A percentile compares a stretch with the other conserved stretches of the same genome.
These are phyloP conservation scores for Loriculus beryllinus DNA, from an alignment of 2,797 vertebrate genomes.

Conservation along the genomic window DNA sequence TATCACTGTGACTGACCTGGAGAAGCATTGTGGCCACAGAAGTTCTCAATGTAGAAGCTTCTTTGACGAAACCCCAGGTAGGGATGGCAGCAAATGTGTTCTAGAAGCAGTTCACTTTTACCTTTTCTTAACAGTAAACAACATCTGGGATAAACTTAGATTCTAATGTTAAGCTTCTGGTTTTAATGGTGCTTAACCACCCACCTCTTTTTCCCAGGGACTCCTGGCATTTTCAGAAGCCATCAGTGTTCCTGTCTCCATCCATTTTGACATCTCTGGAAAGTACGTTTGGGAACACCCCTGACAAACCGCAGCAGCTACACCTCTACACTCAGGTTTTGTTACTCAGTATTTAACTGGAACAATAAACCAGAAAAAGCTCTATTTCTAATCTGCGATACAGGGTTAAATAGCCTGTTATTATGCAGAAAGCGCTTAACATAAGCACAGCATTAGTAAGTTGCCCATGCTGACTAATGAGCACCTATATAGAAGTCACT, in stretches of 20 bases:
- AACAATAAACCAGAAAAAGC: neutral
- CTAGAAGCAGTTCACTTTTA: neutral
- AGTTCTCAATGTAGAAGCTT: neutral
- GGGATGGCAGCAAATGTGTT: neutral
- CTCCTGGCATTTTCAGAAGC: slow-evolving; percentile 87
- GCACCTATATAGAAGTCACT: neutral
- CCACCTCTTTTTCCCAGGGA: slow-evolving; percentile 75
- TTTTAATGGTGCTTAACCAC: neutral
- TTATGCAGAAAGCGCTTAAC: neutral
- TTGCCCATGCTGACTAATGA: neutral
- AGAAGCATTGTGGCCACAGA: fast-evolving
- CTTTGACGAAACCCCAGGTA: neutral
- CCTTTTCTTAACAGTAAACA: neutral
- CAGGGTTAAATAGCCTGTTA: neutral
- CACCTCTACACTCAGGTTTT: neutral
- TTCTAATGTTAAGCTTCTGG: neutral
- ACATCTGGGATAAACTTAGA: neutral
- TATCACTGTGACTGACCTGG: neutral
- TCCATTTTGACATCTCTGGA: slow-evolving; percentile 84
- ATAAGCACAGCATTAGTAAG: neutral
- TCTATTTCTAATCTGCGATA: neutral
- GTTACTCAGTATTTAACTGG: neutral
- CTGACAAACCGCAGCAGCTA: neutral
- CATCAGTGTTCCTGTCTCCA: slow-evolving; percentile 75
- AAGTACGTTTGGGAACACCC: slow-evolving; percentile 74